phyloP scores from a whole-genome alignment of 1,140 invertebrate species.

The Cydia fagiglandana region DNA sequence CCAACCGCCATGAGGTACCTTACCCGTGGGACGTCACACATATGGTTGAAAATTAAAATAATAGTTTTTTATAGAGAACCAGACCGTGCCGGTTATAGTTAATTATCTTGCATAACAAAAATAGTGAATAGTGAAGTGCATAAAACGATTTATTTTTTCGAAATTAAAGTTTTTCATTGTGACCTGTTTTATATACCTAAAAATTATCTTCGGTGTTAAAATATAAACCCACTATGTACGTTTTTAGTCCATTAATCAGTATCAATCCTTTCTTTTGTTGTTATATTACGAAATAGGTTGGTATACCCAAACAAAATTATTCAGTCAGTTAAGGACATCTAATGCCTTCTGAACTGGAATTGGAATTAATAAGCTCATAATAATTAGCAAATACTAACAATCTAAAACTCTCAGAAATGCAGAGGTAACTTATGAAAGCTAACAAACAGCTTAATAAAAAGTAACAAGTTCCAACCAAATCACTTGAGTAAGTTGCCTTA shows the following conservation, averaged over 20 bases:
- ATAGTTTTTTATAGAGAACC: background rate
- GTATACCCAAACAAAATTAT: no score
- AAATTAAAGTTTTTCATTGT: no score
- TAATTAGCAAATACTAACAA: background rate
- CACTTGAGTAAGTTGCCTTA: constrained; percentile 20
- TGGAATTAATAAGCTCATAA: background rate
- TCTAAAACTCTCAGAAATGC: background rate
- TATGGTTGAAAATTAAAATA: background rate
- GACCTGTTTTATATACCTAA: no score
- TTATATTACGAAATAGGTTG: no score
- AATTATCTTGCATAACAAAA: background rate
- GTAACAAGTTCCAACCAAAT: constrained; percentile 24
- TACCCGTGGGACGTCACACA: no score
- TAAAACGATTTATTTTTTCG: background rate
- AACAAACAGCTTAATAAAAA: background rate
- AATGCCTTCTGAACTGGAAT: background rate
- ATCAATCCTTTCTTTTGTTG: no score
- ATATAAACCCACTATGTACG: no score
- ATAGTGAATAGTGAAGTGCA: background rate
- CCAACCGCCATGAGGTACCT: no score
- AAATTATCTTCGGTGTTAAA: no score
- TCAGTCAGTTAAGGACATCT: no score
- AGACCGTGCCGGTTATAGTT: background rate
- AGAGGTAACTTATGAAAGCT: constrained; percentile 12
- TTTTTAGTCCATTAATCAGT: no score